Evolutionary conservation across 2,888 invertebrate species (phyloP).

Genomic region (Leptarthrus brevirostris): DNA sequence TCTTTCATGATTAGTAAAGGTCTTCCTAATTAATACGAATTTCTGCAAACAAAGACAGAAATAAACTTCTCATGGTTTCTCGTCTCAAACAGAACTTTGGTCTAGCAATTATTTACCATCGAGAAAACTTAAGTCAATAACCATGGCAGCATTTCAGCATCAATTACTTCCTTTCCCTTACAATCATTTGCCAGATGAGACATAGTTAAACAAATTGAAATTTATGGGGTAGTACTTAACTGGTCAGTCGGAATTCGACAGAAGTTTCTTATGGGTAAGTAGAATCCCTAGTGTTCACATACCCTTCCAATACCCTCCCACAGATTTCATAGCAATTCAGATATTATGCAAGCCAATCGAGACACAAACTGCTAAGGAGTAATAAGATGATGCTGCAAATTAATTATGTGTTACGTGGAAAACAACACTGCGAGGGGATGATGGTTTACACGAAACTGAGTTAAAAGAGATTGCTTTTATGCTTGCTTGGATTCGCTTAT

Average conservation of each 20-base stretch:
- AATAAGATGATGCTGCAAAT: too few relatives aligned
- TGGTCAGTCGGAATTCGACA: conserved; percentile 42
- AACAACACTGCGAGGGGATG: too few relatives aligned
- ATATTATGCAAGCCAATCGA: too few relatives aligned
- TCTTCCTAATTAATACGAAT: conserved; percentile 38
- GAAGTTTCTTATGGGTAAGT: conserved; percentile 4
- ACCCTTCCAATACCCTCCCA: neutral
- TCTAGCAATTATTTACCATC: conserved; percentile 31
- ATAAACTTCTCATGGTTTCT: conserved; percentile 10
- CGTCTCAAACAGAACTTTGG: neutral
- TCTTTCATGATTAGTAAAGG: conserved; percentile 1
- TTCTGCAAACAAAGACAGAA: conserved; percentile 33
- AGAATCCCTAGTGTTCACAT: neutral
- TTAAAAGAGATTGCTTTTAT: too few relatives aligned
- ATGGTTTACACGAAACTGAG: too few relatives aligned
- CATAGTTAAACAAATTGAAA: conserved; percentile 47
- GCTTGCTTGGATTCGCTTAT: too few relatives aligned
- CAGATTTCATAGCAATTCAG: neutral
- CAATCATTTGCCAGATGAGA: conserved; percentile 46
- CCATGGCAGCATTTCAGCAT: conserved; percentile 38
- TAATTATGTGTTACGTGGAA: too few relatives aligned
- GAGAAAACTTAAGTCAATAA: conserved; percentile 43
- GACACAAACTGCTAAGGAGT: too few relatives aligned
- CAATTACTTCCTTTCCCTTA: conserved; percentile 38
- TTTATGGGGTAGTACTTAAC: conserved; percentile 45